Evolutionary conservation across 2,888 invertebrate genomes (phyloP).

Genomic region (Dryobotodes eremita): DNA sequence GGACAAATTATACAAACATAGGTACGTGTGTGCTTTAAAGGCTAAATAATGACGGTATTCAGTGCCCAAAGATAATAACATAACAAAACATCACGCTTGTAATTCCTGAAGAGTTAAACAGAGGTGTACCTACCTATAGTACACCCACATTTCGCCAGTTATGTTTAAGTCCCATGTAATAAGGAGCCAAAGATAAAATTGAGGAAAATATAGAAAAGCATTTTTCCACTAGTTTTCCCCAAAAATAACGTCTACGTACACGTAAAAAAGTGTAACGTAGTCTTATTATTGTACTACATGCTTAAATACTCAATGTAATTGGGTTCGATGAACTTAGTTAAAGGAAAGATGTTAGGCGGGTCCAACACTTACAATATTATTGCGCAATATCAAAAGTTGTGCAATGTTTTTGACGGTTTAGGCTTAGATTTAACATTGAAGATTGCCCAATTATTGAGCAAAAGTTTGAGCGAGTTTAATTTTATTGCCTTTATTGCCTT

Average conservation of each 20-base stretch:
- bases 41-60: neutral
- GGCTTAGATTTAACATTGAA: neutral
- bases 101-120: too few relatives aligned
- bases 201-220: neutral
- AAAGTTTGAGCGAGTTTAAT: neutral
- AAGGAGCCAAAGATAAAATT: neutral
- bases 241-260: neutral
- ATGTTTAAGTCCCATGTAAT: neutral
- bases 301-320: neutral
- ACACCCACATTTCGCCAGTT: too few relatives aligned
- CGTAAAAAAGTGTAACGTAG: too few relatives aligned
- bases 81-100: neutral
- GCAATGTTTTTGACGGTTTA: neutral
- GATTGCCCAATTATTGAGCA: neutral
- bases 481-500: too few relatives aligned
- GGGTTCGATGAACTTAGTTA: neutral
- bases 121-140: too few relatives aligned
- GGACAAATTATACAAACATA: neutral
- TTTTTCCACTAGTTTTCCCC: neutral
- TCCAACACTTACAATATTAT: neutral
- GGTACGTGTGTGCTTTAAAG: neutral
- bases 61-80: neutral
- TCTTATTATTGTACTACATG: conserved; percentile 13
- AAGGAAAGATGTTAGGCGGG: neutral
- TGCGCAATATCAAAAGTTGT: neutral